A percentile compares a stretch with the other conserved stretches of the same genome.
Evolutionary conservation across 2,888 invertebrate genomes (phyloP).

Genomic region (Prosopocoilus inquinatus): DNA sequence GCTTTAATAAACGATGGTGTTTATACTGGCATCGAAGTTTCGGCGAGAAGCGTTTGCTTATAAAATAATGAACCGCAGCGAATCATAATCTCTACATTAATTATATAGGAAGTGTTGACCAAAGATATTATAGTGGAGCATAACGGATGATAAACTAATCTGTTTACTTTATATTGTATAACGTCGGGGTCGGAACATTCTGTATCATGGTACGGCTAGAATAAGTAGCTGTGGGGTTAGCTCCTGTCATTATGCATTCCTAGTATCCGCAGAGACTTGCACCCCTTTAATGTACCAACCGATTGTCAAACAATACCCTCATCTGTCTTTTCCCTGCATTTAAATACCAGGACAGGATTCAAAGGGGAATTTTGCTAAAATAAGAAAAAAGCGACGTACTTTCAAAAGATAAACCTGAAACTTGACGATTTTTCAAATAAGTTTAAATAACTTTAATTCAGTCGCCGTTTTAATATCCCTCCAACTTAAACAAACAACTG

Average conservation of each 20-base stretch:
- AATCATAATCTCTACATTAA: slow-evolving; percentile 45
- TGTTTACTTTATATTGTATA: slow-evolving; percentile 45
- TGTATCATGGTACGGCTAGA: slow-evolving; percentile 11
- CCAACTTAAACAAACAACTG: too few relatives aligned
- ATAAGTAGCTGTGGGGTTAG: slow-evolving; percentile 26
- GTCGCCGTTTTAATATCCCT: too few relatives aligned
- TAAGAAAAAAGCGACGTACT: too few relatives aligned
- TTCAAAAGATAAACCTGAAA: too few relatives aligned
- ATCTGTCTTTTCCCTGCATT: not conserved
- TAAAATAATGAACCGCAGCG: slow-evolving; percentile 26
- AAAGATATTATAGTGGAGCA: slow-evolving; percentile 44
- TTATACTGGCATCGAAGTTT: too few relatives aligned
- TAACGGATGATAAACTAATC: slow-evolving; percentile 46
- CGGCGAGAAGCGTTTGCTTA: not conserved
- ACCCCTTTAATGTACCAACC: slow-evolving; percentile 24
- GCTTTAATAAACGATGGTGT: too few relatives aligned
- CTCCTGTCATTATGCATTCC: slow-evolving; percentile 28
- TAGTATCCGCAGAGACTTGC: slow-evolving; percentile 21
- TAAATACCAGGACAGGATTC: not conserved
- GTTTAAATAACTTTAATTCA: too few relatives aligned
- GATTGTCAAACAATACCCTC: slow-evolving; percentile 23
- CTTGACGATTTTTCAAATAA: too few relatives aligned
- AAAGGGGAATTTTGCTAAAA: too few relatives aligned
- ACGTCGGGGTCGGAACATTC: slow-evolving; percentile 22
- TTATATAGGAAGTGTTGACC: slow-evolving; percentile 46